Percentiles rank a stretch among this genome's conserved stretches.
phyloP scores from a whole-genome alignment of 2,113 vertebrate genomes.

The Piaya cayana region DNA sequence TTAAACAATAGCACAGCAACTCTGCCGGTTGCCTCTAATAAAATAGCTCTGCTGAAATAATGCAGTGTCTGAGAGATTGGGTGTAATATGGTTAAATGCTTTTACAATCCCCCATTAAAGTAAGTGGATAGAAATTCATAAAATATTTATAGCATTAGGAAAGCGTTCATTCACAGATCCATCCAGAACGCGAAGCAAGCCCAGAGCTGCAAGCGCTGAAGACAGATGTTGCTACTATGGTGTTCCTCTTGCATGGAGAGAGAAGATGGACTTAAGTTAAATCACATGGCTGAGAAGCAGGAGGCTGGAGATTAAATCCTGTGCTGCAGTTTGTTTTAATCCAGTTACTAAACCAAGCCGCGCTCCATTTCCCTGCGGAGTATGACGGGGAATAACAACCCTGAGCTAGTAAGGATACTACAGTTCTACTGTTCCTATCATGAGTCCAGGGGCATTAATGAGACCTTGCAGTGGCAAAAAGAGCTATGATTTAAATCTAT shows the following conservation, averaged over 20 bases:
- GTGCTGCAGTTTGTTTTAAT: constrained; percentile 43
- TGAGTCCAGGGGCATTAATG: neutral
- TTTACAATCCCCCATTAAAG: constrained; percentile 82
- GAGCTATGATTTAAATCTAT: constrained; percentile 25
- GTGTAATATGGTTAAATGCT: constrained; percentile 82
- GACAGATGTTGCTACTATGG: constrained; percentile 16
- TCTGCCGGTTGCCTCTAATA: constrained; percentile 62
- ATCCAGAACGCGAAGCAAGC: constrained; percentile 58
- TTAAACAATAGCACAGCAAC: constrained; percentile 37
- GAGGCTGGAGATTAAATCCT: neutral
- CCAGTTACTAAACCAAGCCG: constrained; percentile 28
- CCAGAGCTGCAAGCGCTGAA: constrained; percentile 12
- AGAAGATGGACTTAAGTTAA: constrained; percentile 18
- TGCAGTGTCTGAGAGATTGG: constrained; percentile 71
- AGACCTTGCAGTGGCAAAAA: constrained; percentile 20
- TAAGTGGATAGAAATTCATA: constrained; percentile 82
- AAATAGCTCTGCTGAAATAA: constrained; percentile 78
- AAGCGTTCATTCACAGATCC: constrained; percentile 69
- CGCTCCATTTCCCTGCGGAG: neutral
- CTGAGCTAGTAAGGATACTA: neutral
- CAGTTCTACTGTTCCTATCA: neutral
- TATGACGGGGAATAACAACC: neutral
- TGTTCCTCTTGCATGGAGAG: neutral
- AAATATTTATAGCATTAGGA: constrained; percentile 81
- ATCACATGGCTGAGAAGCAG: neutral